A percentile compares a stretch with the other conserved stretches of the same genome.
Conservation (phyloP, 2,797 vertebrate species). For the Takifugu ocellatus region DNA sequence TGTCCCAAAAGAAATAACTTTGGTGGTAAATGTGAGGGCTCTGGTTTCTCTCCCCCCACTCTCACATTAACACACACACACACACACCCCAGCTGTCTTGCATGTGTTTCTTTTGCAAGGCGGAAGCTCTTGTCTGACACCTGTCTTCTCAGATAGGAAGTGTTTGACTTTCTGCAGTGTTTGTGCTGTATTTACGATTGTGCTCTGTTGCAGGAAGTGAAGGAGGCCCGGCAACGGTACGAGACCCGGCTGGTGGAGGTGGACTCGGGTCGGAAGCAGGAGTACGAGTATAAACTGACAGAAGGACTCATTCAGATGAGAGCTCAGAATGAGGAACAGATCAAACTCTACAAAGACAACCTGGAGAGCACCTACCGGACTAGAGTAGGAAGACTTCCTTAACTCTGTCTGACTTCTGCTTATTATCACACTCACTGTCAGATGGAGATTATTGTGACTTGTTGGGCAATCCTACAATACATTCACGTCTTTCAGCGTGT, state of each 20-base stretch:
- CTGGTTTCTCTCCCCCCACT: too few species aligned
- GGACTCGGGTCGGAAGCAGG: conserved; percentile 81
- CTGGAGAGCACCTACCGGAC: conserved; percentile 81
- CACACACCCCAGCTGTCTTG: too few species aligned
- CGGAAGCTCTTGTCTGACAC: too few species aligned
- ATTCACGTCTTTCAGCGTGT: too few species aligned
- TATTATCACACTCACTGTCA: too few species aligned
- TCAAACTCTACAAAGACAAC: conserved; percentile 84
- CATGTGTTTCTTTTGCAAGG: too few species aligned
- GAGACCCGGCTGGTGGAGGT: conserved; percentile 82
- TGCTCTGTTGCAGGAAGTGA: conserved; percentile 79
- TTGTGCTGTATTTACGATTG: too few species aligned
- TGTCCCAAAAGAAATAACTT: too few species aligned
- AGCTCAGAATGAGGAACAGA: conserved; percentile 82
- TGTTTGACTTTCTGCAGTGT: neutral
- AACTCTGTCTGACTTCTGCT: neutral
- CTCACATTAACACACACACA: too few species aligned
- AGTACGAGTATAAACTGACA: conserved; percentile 84
- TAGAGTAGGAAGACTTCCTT: conserved; percentile 69
- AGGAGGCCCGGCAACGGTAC: conserved; percentile 78
- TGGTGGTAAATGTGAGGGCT: too few species aligned
- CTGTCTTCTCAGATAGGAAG: too few species aligned
- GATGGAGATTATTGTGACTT: neutral
- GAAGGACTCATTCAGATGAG: conserved; percentile 84
- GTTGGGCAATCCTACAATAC: too few species aligned